Evolutionary conservation across 1,140 invertebrate genomes (phyloP).

Genomic region (Neodiprion lecontei): DNA sequence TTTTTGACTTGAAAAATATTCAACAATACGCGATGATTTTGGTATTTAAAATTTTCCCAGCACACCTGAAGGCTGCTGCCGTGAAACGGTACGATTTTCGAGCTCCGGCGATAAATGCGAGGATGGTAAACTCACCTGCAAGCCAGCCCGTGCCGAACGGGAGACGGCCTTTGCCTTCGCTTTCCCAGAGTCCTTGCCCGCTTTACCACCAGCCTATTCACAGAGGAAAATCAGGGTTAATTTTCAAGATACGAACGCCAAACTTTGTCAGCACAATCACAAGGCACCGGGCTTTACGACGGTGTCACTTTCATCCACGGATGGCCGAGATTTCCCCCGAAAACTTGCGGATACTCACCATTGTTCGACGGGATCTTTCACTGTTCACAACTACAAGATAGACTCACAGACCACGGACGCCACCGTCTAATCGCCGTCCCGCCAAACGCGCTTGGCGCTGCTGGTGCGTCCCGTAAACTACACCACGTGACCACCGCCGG

Average conservation of each 20-base stretch:
- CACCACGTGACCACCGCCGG: slow-evolving; percentile 41
- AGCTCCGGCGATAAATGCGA: not conserved
- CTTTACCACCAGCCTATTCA: slow-evolving; percentile 95
- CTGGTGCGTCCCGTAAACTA: slow-evolving; percentile 35
- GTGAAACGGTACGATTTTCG: not conserved
- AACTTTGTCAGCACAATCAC: slow-evolving; percentile 55
- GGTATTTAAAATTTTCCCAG: slow-evolving; percentile 19
- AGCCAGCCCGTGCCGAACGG: slow-evolving; percentile 94
- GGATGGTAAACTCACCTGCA: slow-evolving; percentile 81
- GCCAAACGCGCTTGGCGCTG: slow-evolving; percentile 57
- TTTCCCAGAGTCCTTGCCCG: slow-evolving; percentile 99
- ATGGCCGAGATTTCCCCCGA: slow-evolving; percentile 47
- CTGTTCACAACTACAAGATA: slow-evolving; percentile 45
- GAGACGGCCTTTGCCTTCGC: slow-evolving; percentile 99
- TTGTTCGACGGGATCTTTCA: slow-evolving; percentile 48
- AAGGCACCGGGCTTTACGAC: slow-evolving; percentile 32
- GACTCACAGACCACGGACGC: slow-evolving; percentile 38
- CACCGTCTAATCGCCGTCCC: slow-evolving; percentile 52
- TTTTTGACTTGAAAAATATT: slow-evolving; percentile 48
- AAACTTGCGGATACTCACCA: slow-evolving; percentile 65
- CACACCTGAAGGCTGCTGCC: slow-evolving; percentile 16
- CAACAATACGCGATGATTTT: slow-evolving; percentile 30
- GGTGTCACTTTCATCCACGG: slow-evolving; percentile 32
- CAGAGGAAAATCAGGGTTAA: slow-evolving; percentile 57
- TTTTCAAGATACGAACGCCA: slow-evolving; percentile 49